Evolutionary conservation across 2,113 vertebrate species (phyloP).

Genomic region (Turnix velox): DNA sequence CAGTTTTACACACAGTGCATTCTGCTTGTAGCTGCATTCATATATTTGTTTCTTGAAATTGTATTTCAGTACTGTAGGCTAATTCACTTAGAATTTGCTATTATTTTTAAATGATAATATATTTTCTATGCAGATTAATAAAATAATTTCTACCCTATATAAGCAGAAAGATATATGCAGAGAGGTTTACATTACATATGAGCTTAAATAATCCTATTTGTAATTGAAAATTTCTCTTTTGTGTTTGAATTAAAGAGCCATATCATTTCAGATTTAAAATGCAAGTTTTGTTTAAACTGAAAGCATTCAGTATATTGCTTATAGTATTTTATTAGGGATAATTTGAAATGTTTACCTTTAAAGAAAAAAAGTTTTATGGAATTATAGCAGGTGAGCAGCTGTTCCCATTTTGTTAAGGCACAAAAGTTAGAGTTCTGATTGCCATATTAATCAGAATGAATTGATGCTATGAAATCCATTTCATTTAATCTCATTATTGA

Average conservation of each 20-base stretch:
- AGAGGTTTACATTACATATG: slow-evolving; percentile 55
- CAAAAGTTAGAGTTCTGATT: slow-evolving; percentile 65
- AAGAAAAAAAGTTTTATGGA: slow-evolving; percentile 59
- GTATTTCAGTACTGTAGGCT: slow-evolving; percentile 37
- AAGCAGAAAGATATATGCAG: slow-evolving; percentile 56
- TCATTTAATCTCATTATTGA: slow-evolving; percentile 76
- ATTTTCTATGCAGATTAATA: slow-evolving; percentile 53
- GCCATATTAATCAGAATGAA: slow-evolving; percentile 68
- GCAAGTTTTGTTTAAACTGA: slow-evolving; percentile 64
- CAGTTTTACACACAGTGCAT: not conserved
- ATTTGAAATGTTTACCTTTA: slow-evolving; percentile 65
- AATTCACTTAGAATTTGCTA: slow-evolving; percentile 52
- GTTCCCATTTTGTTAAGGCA: slow-evolving; percentile 65
- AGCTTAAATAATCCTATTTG: slow-evolving; percentile 44
- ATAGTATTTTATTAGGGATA: slow-evolving; percentile 66
- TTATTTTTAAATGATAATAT: slow-evolving; percentile 5
- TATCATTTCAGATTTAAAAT: slow-evolving; percentile 66
- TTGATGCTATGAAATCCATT: slow-evolving; percentile 70
- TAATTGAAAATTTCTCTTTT: slow-evolving; percentile 65
- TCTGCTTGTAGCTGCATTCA: not conserved
- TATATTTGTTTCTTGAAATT: not conserved
- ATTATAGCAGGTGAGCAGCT: slow-evolving; percentile 62
- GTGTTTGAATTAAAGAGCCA: slow-evolving; percentile 57
- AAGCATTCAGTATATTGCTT: slow-evolving; percentile 68
- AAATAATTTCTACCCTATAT: slow-evolving; percentile 55